Evolutionary conservation across 64 coral and sea anemone genomes (phyloP).

Genomic region (Trachythela sp.): DNA sequence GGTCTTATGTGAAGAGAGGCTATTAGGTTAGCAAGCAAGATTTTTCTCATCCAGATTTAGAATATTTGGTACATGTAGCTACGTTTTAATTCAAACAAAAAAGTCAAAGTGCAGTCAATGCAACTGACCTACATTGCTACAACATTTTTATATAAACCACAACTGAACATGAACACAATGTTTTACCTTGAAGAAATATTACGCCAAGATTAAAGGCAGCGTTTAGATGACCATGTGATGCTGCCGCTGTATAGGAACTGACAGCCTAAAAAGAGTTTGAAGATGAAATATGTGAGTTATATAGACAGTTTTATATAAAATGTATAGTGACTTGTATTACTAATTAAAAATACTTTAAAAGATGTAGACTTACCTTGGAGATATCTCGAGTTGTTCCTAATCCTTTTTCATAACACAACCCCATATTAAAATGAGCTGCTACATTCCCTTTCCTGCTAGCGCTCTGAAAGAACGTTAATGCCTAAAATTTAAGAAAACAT

Average conservation of each 20-base stretch:
- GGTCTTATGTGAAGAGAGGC: too few species aligned
- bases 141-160: too few species aligned
- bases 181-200: background rate
- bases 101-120: too few species aligned
- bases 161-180: too few species aligned
- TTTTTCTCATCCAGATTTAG: too few species aligned
- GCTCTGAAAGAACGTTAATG: background rate
- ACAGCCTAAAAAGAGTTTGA: background rate
- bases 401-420: conserved; percentile 12
- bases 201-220: background rate
- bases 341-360: background rate
- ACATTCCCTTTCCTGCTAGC: background rate
- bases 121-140: too few species aligned
- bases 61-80: too few species aligned
- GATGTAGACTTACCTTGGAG: background rate
- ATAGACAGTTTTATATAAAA: too few species aligned
- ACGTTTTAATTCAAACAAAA: too few species aligned
- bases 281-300: too few species aligned
- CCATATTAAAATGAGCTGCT: conserved; percentile 5
- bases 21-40: too few species aligned
- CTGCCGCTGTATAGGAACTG: background rate
- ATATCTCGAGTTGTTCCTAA: background rate
- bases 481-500: background rate
- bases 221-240: conserved; percentile 5
- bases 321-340: background rate